These are phyloP conservation scores for Hyles euphorbiae DNA, from an alignment of 1,140 invertebrate species.

Conservation along the genomic window DNA sequence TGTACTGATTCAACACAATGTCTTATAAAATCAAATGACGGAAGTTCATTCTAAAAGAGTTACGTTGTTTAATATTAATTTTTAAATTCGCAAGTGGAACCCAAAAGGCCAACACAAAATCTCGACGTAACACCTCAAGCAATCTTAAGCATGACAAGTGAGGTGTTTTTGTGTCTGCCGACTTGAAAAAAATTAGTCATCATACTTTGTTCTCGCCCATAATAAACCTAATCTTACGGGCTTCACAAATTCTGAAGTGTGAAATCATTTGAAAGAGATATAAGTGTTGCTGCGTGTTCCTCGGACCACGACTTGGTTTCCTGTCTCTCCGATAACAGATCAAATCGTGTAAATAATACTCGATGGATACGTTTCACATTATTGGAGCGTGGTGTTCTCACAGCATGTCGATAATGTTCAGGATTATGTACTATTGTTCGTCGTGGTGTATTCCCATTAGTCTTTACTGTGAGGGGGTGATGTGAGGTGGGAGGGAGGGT, in stretches of 20 bases:
- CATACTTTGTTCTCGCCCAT: constrained; percentile 44
- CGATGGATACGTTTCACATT: no score
- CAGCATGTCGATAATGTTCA: no score
- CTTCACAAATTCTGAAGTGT: constrained; percentile 29
- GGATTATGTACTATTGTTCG: no score
- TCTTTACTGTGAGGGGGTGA: constrained; percentile 24
- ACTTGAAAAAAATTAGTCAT: constrained; percentile 39
- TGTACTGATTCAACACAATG: no score
- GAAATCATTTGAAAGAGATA: constrained; percentile 26
- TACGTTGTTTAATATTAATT: no score
- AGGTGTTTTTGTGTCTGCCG: constrained; percentile 51
- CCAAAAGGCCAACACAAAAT: constrained; percentile 27
- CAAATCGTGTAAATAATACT: no score
- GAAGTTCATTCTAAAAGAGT: no score
- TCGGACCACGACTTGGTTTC: background rate
- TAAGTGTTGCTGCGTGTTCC: background rate
- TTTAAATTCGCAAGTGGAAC: constrained; percentile 16
- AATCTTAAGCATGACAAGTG: constrained; percentile 33
- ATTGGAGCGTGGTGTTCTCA: no score
- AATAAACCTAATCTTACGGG: constrained; percentile 4
- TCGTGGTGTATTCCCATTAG: constrained; percentile 24
- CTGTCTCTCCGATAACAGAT: background rate
- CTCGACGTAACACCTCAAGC: constrained; percentile 34
- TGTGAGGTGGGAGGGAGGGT: constrained; percentile 28
- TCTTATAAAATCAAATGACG: no score